Percentiles rank a stretch among this genome's conserved stretches.
Evolutionary conservation across 92 coral and sea anemone species (phyloP).

Genomic region (Nematostella vectensis): DNA sequence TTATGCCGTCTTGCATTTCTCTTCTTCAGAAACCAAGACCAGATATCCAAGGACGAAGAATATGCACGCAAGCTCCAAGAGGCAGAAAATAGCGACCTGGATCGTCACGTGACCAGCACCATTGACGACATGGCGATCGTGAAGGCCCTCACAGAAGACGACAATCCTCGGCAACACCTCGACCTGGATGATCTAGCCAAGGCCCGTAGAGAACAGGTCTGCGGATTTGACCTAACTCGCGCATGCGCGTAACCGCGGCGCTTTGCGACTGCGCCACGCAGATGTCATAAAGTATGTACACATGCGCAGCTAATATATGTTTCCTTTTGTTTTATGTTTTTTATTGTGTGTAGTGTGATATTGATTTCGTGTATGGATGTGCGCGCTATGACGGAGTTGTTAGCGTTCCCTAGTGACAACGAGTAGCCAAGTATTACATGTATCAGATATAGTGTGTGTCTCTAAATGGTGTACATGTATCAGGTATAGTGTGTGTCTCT

Average conservation of each 20-base stretch:
- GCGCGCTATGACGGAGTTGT: no score
- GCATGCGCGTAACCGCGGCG: conserved; percentile 25
- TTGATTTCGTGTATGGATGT: no score
- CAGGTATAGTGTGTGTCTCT: no score
- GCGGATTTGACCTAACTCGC: conserved; percentile 31
- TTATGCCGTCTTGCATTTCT: no score
- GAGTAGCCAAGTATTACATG: no score
- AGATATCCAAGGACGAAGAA: conserved; percentile 61
- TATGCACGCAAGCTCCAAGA: conserved; percentile 65
- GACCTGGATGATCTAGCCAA: conserved; percentile 22
- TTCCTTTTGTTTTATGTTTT: no score
- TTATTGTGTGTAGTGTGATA: no score
- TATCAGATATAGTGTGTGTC: no score
- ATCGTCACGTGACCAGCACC: conserved; percentile 1
- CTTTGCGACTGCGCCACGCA: conserved; percentile 6
- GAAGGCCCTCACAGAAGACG: conserved; percentile 1
- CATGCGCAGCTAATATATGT: background rate
- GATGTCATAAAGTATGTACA: conserved; percentile 15
- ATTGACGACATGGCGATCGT: conserved; percentile 4
- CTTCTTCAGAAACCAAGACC: conserved; percentile 5
- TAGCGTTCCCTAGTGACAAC: no score
- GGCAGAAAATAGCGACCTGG: conserved; percentile 16
- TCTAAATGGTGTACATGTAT: no score
- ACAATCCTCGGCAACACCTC: conserved; percentile 9
- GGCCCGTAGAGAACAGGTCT: conserved; percentile 42